Evolutionary conservation across 2,888 invertebrate genomes (phyloP).

Genomic region (Eilema sororculum): DNA sequence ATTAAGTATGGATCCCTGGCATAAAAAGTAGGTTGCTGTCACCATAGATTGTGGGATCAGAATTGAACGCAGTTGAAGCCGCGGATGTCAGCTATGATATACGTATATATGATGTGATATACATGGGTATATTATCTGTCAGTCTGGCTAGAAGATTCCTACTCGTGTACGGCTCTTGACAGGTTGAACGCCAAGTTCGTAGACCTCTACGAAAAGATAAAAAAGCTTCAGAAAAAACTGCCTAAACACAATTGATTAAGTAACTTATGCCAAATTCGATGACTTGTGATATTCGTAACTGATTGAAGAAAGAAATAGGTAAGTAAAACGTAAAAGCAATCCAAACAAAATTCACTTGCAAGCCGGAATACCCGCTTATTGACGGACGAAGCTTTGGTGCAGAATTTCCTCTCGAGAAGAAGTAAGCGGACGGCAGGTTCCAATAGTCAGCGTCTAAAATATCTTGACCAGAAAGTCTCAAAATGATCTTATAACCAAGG

Average conservation of each 20-base stretch:
- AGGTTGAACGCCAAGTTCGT: slow-evolving; percentile 54
- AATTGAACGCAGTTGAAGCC: too few species aligned
- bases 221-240: slow-evolving; percentile 49
- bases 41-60: too few species aligned
- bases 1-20: too few species aligned
- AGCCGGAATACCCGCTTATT: too few species aligned
- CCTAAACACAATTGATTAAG: slow-evolving; percentile 48
- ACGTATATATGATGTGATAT: neutral
- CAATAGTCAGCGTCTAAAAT: too few species aligned
- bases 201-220: slow-evolving; percentile 55
- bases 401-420: too few species aligned
- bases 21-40: too few species aligned
- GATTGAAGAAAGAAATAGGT: neutral
- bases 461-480: too few species aligned
- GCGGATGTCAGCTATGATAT: neutral
- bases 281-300: slow-evolving; percentile 35
- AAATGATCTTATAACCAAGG: too few species aligned
- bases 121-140: neutral
- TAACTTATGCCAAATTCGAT: slow-evolving; percentile 44
- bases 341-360: neutral
- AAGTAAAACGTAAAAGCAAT: too few species aligned
- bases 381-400: neutral
- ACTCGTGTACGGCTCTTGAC: slow-evolving; percentile 46
- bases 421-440: too few species aligned
- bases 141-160: neutral